Conservation (phyloP, 2,888 invertebrate genomes). For the Ectobius pallidus region DNA sequence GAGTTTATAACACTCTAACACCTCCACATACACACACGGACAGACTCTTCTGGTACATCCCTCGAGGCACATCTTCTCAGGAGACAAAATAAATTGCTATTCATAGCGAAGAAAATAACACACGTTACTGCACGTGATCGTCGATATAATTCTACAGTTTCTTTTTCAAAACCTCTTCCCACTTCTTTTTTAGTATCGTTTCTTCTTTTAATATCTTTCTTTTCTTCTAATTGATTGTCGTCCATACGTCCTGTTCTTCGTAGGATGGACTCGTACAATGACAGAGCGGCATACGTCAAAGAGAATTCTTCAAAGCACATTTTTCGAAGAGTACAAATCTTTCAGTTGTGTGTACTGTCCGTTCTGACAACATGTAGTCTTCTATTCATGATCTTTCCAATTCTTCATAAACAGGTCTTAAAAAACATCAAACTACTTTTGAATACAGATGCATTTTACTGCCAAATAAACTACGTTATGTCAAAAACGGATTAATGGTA, state of each 20-base stretch:
- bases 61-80: constrained; percentile 29
- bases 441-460: too few relatives aligned
- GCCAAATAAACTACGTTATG: too few relatives aligned
- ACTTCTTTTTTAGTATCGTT: not conserved
- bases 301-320: too few relatives aligned
- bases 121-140: constrained; percentile 32
- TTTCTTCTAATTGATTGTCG: constrained; percentile 37
- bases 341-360: too few relatives aligned
- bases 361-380: too few relatives aligned
- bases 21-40: constrained; percentile 17
- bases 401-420: too few relatives aligned
- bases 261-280: constrained; percentile 16
- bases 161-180: not conserved
- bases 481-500: too few relatives aligned
- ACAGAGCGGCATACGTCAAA: constrained; percentile 22
- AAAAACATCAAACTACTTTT: too few relatives aligned
- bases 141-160: not conserved
- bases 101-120: constrained; percentile 26
- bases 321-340: too few relatives aligned
- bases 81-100: constrained; percentile 14
- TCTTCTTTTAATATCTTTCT: not conserved
- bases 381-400: too few relatives aligned
- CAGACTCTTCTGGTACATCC: not conserved
- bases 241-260: not conserved
- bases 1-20: constrained; percentile 35